Percentiles rank a stretch among this genome's conserved stretches.
These are phyloP conservation scores for Hyles euphorbiae DNA, from an alignment of 1,140 invertebrate species.

Conservation along the genomic window DNA sequence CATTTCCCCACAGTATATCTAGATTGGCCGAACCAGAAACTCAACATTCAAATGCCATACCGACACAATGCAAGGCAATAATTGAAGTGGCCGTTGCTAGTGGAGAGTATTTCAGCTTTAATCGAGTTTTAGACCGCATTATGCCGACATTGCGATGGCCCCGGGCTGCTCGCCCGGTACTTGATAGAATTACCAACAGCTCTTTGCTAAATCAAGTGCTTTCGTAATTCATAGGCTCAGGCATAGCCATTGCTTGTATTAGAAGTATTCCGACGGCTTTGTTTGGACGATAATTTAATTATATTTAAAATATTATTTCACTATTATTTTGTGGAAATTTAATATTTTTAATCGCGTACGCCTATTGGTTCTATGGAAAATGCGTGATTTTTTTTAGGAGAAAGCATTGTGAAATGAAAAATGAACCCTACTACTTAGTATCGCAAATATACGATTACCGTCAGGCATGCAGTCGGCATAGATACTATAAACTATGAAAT, in stretches of 20 bases:
- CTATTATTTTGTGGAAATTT: no score
- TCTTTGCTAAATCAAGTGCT: conserved; percentile 45
- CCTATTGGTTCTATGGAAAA: no score
- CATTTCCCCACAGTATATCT: no score
- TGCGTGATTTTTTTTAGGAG: no score
- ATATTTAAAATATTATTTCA: no score
- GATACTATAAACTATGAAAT: no score
- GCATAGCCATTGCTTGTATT: background rate
- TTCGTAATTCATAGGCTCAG: conserved; percentile 13
- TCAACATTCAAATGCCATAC: background rate
- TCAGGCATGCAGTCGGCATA: no score
- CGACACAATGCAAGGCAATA: conserved; percentile 10
- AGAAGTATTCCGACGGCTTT: background rate
- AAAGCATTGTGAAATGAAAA: no score
- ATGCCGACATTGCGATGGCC: conserved; percentile 36
- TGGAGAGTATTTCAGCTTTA: conserved; percentile 36
- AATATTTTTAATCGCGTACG: no score
- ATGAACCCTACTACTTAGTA: no score
- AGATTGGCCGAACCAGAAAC: background rate
- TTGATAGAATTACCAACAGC: conserved; percentile 29
- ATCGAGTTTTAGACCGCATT: conserved; percentile 39
- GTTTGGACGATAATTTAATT: background rate
- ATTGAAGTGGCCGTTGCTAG: conserved; percentile 14
- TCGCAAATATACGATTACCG: no score
- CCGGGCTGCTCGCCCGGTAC: conserved; percentile 25